Evolutionary conservation across 92 coral and sea anemone genomes (phyloP), one percentile per base, ranked within the genome.

Genomic region (Phenganax stokvisi): DNA sequence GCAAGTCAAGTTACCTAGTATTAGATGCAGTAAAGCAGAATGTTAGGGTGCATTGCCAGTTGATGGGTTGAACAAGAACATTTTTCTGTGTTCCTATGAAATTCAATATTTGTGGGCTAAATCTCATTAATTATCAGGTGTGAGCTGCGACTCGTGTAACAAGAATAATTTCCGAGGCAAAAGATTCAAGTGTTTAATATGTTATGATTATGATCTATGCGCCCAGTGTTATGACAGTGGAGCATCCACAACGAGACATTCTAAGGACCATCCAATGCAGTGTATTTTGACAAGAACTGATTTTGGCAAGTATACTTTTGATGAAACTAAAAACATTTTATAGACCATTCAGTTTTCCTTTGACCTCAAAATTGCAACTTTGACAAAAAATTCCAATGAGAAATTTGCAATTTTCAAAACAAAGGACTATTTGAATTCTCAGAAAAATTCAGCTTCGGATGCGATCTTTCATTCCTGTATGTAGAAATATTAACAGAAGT

Each of bases 211-310:
- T 82, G 98, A 94, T 75, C 88, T 94, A 27, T 94, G 98, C 81
- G 88, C 98, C 10, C 92, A 96, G 12, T 94, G 98, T 60, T 90
- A 88, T 74, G 98, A 94, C 53, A 94, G 92, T 86, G 98, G 98
- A 7, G 98, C 97, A 7, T 89, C 98, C 0, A 92, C 98, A 13
- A 94, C 98, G 25, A 85, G 96, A 54, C 98, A 94, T 77, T 92
- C 97, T 59, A 90, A 96, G 12, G 98, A 94, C 80, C 98, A 94
- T 56, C 98, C 98, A 2, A 94, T 94, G 98, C 98, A 94, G 70
- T 94, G 98, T 83, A 94, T 94, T 27, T 84, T 94, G 56, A 94
- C 98, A 68, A 90, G 98, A 75, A 86, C 97, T 66, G 98, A 94
- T 79, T 92, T 94, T 87, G 98, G 98, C 92, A 78, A 63, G 98